phyloP scores from a whole-genome alignment of 2,113 vertebrate species.

The Protobothrops mucrosquamatus region DNA sequence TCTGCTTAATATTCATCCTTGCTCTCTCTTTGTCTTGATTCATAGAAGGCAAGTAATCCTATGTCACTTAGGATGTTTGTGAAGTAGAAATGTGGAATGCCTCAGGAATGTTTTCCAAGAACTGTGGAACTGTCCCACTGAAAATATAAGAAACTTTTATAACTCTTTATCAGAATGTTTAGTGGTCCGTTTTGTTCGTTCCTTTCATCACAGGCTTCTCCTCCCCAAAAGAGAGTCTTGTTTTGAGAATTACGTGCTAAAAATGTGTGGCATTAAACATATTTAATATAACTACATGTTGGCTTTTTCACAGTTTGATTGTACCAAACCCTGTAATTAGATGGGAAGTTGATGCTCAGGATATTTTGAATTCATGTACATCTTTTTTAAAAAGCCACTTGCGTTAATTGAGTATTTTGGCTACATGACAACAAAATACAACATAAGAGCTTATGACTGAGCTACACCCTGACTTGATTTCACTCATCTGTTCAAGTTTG shows the following conservation, averaged over 20 bases:
- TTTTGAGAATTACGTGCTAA: not conserved
- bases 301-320: conserved; percentile 16
- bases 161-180: not conserved
- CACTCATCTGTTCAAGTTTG: conserved; percentile 14
- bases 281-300: conserved; percentile 11
- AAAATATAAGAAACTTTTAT: not conserved
- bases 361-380: not conserved
- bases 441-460: conserved; percentile 30
- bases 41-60: not conserved
- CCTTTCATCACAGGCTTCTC: not conserved
- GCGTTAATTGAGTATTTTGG: conserved; percentile 34
- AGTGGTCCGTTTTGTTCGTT: not conserved
- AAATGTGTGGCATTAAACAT: not conserved
- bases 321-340: not conserved
- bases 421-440: conserved; percentile 23
- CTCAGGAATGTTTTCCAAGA: not conserved
- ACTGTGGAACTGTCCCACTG: not conserved
- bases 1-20: not conserved
- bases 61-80: not conserved
- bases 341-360: conserved; percentile 34
- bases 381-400: conserved; percentile 42
- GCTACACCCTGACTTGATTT: not conserved
- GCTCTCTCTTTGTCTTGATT: not conserved
- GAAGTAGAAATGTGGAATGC: not conserved
- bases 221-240: not conserved